Percentiles rank a stretch among this genome's conserved stretches.
Evolutionary conservation across 2,113 vertebrate species (phyloP).

Genomic region (Pristiophorus japonicus): DNA sequence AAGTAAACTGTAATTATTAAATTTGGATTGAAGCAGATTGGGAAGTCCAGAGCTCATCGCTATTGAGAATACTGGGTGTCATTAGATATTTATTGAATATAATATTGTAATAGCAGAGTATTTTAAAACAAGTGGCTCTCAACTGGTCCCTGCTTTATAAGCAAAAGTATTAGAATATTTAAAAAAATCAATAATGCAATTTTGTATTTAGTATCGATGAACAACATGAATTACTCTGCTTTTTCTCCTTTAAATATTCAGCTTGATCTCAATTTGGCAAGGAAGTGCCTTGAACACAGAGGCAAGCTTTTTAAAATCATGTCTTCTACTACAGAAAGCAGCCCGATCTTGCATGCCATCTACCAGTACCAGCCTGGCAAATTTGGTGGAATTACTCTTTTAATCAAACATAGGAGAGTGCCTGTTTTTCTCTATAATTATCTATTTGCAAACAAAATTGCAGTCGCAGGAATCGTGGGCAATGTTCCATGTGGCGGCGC

Average conservation of each 20-base stretch:
- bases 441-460: neutral
- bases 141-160: neutral
- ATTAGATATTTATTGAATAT: neutral
- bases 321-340: neutral
- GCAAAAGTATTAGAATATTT: neutral
- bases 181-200: neutral
- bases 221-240: neutral
- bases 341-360: neutral
- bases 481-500: no score
- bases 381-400: neutral
- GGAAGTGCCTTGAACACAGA: neutral
- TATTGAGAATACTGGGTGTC: neutral
- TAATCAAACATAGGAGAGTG: neutral
- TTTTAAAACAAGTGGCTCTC: neutral
- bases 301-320: neutral
- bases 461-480: neutral
- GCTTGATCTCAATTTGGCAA: neutral
- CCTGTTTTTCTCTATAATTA: neutral
- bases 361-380: slow-evolving; percentile 17
- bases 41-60: neutral
- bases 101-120: neutral
- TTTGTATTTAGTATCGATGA: neutral
- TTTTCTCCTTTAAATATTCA: slow-evolving; percentile 14
- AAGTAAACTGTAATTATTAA: neutral
- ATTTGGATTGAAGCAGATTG: neutral